Conservation (phyloP, 2,113 vertebrate species). For the Aegotheles bennettii region DNA sequence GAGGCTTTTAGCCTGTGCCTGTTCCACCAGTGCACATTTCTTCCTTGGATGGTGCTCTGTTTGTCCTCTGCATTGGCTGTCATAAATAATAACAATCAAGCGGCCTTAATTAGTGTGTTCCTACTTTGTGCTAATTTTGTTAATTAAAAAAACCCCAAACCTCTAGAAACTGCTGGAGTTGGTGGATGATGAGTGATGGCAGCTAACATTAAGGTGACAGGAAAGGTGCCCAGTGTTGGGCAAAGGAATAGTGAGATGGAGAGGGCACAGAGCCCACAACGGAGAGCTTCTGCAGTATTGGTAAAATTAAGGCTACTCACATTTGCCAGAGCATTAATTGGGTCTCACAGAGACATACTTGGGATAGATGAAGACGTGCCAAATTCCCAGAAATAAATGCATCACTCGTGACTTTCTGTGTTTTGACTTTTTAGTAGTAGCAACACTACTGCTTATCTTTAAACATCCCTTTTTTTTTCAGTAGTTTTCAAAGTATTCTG, state of each 20-base stretch:
- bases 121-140: not conserved
- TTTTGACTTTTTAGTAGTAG: not conserved
- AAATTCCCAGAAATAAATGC: not conserved
- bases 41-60: not conserved
- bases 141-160: not conserved
- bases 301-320: not conserved
- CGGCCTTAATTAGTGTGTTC: not conserved
- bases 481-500: not conserved
- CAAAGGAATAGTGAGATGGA: not conserved
- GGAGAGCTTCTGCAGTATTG: not conserved
- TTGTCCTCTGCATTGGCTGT: not conserved
- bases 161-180: not conserved
- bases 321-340: not conserved
- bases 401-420: not conserved
- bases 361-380: not conserved
- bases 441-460: not conserved
- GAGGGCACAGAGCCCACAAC: rapidly evolving
- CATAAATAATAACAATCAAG: not conserved
- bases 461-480: not conserved
- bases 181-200: not conserved
- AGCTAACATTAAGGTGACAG: not conserved
- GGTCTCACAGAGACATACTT: not conserved
- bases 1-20: not conserved
- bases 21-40: not conserved
- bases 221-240: not conserved